phyloP scores from a whole-genome alignment of 2,113 vertebrate species.

The Serilophus lunatus region DNA sequence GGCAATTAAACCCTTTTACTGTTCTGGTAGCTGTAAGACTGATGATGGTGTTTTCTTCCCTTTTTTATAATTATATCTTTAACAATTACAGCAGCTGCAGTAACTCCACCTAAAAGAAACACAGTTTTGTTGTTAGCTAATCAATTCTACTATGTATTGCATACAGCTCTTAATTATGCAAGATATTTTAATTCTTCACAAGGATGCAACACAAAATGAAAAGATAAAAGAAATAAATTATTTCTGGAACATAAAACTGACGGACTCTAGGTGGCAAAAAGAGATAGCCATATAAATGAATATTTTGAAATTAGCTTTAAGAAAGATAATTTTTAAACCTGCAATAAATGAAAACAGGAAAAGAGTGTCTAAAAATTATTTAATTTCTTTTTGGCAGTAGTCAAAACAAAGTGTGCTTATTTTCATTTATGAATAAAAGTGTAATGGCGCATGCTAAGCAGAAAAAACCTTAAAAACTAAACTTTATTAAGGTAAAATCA shows the following conservation, averaged over 20 bases:
- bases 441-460: not conserved
- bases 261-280: not conserved
- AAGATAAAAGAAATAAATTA: not conserved
- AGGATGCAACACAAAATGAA: not conserved
- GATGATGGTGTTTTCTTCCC: not conserved
- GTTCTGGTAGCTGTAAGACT: not conserved
- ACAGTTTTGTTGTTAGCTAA: not conserved
- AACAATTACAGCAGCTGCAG: slow-evolving; percentile 37
- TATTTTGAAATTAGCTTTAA: not conserved
- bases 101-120: not conserved
- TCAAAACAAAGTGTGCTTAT: not conserved
- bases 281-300: not conserved
- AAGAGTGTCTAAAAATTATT: not conserved
- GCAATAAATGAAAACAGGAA: not conserved
- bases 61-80: not conserved
- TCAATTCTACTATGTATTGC: not conserved
- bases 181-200: slow-evolving; percentile 22
- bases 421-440: not conserved
- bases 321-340: not conserved
- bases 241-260: not conserved
- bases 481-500: not conserved
- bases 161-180: slow-evolving; percentile 1
- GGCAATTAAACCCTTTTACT: slow-evolving; percentile 13
- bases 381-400: not conserved
- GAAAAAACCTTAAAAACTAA: not conserved